Percentiles rank a stretch among this genome's conserved stretches.
These are phyloP conservation scores for Rhegmatorhina hoffmannsi DNA, from an alignment of 2,113 vertebrate species.

Conservation along the genomic window DNA sequence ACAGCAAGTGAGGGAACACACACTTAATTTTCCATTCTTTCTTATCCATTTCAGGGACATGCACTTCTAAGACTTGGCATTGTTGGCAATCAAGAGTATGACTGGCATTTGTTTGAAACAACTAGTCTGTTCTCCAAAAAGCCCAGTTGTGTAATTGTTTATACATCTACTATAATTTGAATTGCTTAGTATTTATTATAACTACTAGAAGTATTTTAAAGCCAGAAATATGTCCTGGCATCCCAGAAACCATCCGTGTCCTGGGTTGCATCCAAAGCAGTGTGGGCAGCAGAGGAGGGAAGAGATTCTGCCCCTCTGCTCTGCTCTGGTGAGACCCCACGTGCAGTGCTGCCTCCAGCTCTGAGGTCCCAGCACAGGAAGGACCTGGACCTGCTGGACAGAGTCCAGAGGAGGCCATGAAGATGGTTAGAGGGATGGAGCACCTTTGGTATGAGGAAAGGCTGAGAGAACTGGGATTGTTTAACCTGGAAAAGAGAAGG, in stretches of 20 bases:
- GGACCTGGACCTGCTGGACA: background rate
- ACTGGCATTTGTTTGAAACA: background rate
- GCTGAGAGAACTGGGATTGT: rapidly evolving
- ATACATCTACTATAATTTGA: background rate
- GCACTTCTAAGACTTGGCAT: background rate
- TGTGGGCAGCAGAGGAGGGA: background rate
- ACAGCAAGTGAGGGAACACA: background rate
- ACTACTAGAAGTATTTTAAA: background rate
- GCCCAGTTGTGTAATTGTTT: background rate
- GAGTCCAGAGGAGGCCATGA: background rate
- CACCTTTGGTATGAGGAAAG: background rate
- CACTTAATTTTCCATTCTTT: background rate
- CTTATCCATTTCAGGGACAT: background rate
- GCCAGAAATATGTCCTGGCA: rapidly evolving
- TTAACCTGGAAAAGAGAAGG: rapidly evolving
- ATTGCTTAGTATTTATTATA: background rate
- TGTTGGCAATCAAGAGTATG: background rate
- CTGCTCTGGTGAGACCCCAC: background rate
- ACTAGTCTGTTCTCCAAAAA: background rate
- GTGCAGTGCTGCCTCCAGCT: background rate
- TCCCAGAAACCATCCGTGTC: background rate
- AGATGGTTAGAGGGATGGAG: background rate
- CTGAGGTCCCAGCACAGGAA: background rate
- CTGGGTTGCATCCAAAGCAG: background rate
- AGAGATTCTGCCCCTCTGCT: background rate